These are phyloP conservation scores for Saimiri boliviensis DNA, from an alignment of 2,113 vertebrate genomes.

Conservation along the genomic window DNA sequence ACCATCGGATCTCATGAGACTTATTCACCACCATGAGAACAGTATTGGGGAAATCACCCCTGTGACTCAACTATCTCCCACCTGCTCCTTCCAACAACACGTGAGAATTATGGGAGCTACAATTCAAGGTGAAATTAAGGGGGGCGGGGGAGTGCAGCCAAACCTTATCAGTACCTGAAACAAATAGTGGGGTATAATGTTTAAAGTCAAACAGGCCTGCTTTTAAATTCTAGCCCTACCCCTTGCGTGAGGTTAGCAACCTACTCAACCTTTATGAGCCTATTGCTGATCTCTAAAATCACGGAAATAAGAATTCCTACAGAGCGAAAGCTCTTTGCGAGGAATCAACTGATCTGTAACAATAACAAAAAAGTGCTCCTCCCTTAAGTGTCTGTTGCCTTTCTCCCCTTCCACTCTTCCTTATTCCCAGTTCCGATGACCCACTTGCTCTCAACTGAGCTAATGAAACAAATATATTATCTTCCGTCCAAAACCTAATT, in stretches of 20 bases:
- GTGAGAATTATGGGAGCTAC: too few relatives aligned
- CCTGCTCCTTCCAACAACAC: too few relatives aligned
- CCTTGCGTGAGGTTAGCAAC: neutral
- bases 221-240: neutral
- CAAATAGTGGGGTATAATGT: neutral
- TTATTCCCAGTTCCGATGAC: neutral
- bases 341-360: neutral
- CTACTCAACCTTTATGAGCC: neutral
- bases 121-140: too few relatives aligned
- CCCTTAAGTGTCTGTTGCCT: neutral
- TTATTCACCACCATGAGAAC: too few relatives aligned
- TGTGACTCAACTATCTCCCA: too few relatives aligned
- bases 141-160: too few relatives aligned
- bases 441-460: neutral
- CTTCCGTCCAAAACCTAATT: conserved; percentile 40
- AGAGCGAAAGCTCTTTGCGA: neutral
- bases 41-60: too few relatives aligned
- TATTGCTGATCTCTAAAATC: neutral
- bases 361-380: neutral
- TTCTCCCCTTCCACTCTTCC: neutral
- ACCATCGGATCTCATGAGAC: too few relatives aligned
- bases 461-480: conserved; percentile 15
- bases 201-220: neutral
- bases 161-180: too few relatives aligned
- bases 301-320: neutral